phyloP scores from a whole-genome alignment of 2,888 invertebrate species.

The Philonicus albiceps region DNA sequence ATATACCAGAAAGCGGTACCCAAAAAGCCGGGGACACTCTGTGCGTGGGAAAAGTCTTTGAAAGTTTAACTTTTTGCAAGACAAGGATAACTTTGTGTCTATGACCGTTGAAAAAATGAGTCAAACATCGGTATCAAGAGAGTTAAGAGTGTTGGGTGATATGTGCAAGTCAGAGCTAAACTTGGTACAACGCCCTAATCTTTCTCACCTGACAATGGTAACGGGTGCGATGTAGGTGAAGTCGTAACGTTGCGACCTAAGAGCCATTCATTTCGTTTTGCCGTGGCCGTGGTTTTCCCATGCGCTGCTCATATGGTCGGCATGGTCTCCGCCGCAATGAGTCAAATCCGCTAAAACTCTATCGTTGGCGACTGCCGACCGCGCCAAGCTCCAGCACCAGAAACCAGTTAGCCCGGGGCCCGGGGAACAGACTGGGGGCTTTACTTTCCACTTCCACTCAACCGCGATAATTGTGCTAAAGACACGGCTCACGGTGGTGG shows the following conservation, averaged over 20 bases:
- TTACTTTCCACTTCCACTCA: conserved; percentile 40
- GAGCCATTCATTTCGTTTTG: conserved; percentile 11
- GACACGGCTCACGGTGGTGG: conserved; percentile 15
- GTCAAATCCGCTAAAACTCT: neutral
- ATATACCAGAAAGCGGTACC: neutral
- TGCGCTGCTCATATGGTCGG: conserved; percentile 9
- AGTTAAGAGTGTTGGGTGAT: neutral
- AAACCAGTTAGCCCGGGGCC: conserved; percentile 3
- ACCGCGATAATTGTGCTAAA: conserved; percentile 35
- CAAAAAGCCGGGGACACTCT: neutral
- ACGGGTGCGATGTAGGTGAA: conserved; percentile 34
- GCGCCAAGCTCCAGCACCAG: neutral
- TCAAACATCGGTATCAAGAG: neutral
- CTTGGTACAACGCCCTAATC: conserved; percentile 16
- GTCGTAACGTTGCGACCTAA: neutral
- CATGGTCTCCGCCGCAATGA: neutral
- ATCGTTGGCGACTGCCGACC: neutral
- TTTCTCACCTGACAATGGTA: conserved; percentile 19
- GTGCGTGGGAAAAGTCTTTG: neutral
- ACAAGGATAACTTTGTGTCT: neutral
- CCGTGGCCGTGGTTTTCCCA: conserved; percentile 35
- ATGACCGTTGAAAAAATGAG: neutral
- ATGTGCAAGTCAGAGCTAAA: neutral
- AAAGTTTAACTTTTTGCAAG: neutral
- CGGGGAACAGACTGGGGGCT: neutral